Evolutionary conservation across 1,140 invertebrate species (phyloP), one percentile per base, ranked within the genome.

Genomic region (Cataglyphis hispanica): DNA sequence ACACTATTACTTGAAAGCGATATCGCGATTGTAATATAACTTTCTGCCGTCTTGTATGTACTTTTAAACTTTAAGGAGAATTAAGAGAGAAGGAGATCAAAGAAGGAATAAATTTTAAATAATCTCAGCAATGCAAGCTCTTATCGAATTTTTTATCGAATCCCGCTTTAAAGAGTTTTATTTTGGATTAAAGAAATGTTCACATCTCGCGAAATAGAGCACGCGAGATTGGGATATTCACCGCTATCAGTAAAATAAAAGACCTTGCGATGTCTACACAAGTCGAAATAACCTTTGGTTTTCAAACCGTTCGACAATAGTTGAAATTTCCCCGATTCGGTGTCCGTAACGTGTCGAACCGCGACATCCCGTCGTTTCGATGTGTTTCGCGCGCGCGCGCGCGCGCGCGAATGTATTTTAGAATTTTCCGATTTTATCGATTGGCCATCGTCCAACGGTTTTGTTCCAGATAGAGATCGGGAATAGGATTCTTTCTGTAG

Each of bases 381-480:
- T 16, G 64, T 43, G n/a, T 43, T n/a, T n/a, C n/a, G 37, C 2
- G 63, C 13, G 31, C 11, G 63, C 16, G 34, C n/a, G n/a, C n/a
- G 37, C 2, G 63, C 13, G 31, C 11, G 63, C 16, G 34, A 25
- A 46, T 46, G 13, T 69, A 69, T 69, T 46, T 46, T 46, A 43
- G 11, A 69, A 69, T 22, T 69, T 69, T 27, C 22, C 37, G 40
- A 22, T 16, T 50, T 50, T 69, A 69, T 46, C 40, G 66, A 69
- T 69, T 69, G 40, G 4, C 40, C 22, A 69, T 46, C 40, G n/a
- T 22, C 22, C 37, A 22, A 22, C n/a, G 53, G 43, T 16, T 69
- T 22, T 46, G 40, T 27, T 25, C 64, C 64, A 67, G 37, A 67
- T 67, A 43, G 64, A 67, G 64, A 67, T 46, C 11, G 22, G 46